Evolutionary conservation across 2,888 invertebrate species (phyloP), one percentile per base, ranked within the genome.

Genomic region (Coleophora deauratella): DNA sequence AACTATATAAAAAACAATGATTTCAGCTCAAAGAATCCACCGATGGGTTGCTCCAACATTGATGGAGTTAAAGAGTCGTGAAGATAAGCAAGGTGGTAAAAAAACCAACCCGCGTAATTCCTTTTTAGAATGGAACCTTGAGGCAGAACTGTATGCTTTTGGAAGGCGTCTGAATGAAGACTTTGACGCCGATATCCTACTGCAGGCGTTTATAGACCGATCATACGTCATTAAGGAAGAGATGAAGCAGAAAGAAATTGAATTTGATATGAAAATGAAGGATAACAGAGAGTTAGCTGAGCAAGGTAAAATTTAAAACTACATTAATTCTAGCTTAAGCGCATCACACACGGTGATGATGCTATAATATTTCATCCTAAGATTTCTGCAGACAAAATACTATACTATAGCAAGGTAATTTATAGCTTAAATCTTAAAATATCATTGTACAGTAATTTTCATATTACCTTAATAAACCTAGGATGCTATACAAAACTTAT

Each of bases 141-240:
- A 92, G 55, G 90, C 95, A 0, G 97, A 98, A 79, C 49, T 98
- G 2, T 97, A 87, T 78, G 94, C 97, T 0, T 98, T 98, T 84
- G 92, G 92, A 9, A 91, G 92, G 61, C 87, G 98, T 21, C 78
- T 98, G 11, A 90, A 91, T 15, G 98, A 98, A 81, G 88, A 93
- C 3, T 95, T 98, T 60, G 87, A 94, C 45, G 74, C 87, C 0
- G 81, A 88, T 13, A 68, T 92, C 11, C 72, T 98, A 27, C 87
- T 91, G 41, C 88, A 88, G 58, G 96, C 97, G 1, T 91, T 98
- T 44, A 92, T 91, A 33, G 91, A 95, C 60, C 87, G 89, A 53
- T 93, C 95, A 0, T 97, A 93, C 66, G 87, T 94, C 3, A 86
- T 90, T 27, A 79, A 89, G 61, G 93, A 96, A 68, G 89, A 89